Evolutionary conservation across 2,113 vertebrate species (phyloP).

Genomic region (Orientallactaga bullata): DNA sequence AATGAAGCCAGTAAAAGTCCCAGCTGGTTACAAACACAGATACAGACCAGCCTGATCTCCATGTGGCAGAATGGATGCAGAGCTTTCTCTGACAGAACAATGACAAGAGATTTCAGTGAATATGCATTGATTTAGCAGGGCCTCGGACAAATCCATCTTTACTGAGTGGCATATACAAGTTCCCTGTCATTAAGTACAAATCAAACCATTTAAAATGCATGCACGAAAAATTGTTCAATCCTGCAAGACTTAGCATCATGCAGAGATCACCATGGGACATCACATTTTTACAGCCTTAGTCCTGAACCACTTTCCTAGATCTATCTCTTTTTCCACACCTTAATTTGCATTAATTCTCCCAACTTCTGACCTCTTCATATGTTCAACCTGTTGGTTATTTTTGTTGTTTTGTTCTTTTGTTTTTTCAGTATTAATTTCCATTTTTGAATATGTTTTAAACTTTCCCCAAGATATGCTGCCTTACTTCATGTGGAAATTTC

Average conservation of each 20-base stretch:
- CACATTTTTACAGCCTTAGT: conserved; percentile 59
- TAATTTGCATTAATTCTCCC: conserved; percentile 73
- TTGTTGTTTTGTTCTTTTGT: too few species aligned
- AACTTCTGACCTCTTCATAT: conserved; percentile 63
- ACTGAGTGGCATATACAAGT: conserved; percentile 83
- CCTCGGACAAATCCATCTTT: conserved; percentile 82
- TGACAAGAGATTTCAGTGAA: conserved; percentile 85
- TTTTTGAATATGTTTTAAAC: conserved; percentile 52
- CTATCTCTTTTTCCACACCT: conserved; percentile 4
- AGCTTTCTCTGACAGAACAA: conserved; percentile 82
- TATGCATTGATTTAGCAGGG: conserved; percentile 84
- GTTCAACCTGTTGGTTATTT: conserved; percentile 25
- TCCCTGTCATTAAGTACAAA: conserved; percentile 84
- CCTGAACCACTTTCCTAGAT: conserved; percentile 59
- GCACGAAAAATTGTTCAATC: conserved; percentile 74
- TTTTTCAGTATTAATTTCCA: background rate
- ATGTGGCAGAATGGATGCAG: conserved; percentile 74
- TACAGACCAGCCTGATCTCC: conserved; percentile 74
- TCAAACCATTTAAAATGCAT: conserved; percentile 83
- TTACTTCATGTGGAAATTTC: background rate
- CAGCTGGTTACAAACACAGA: conserved; percentile 82
- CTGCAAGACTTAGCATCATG: conserved; percentile 75
- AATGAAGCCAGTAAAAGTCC: conserved; percentile 80
- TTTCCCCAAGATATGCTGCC: background rate
- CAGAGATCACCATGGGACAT: conserved; percentile 72